A percentile compares a stretch with the other conserved stretches of the same genome.
These are phyloP conservation scores for Agrypnia vestita DNA, from an alignment of 1,140 invertebrate species.

Conservation along the genomic window DNA sequence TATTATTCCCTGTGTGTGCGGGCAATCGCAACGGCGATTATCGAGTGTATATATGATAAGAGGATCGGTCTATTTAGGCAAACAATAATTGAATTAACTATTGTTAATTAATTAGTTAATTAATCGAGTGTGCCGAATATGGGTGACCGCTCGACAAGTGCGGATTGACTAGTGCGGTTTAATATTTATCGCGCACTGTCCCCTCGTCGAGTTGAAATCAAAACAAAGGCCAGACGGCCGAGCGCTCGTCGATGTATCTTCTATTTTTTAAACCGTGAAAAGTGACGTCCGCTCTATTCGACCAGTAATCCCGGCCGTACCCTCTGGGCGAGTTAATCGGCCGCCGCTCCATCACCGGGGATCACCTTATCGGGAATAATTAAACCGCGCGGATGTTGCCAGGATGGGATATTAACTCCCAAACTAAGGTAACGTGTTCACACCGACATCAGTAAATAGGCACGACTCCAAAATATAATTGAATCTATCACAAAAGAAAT, in stretches of 20 bases:
- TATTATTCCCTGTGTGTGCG: too few species aligned
- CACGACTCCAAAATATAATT: too few species aligned
- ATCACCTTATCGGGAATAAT: slow-evolving; percentile 50
- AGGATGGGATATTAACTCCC: slow-evolving; percentile 48
- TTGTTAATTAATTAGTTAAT: too few species aligned
- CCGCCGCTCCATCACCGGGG: slow-evolving; percentile 44
- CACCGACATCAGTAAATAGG: background rate
- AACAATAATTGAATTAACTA: slow-evolving; percentile 22
- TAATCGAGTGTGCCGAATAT: background rate
- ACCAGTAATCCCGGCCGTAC: background rate
- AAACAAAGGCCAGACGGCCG: too few species aligned
- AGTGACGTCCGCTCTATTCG: background rate
- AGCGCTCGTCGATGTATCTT: too few species aligned
- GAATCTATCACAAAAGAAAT: too few species aligned
- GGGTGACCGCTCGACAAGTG: background rate
- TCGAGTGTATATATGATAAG: background rate
- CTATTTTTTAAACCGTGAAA: too few species aligned
- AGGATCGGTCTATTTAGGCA: slow-evolving; percentile 6
- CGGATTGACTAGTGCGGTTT: background rate
- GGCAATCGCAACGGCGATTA: background rate
- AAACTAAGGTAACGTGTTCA: slow-evolving; percentile 38
- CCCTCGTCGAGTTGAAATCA: too few species aligned
- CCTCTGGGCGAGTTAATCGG: slow-evolving; percentile 1
- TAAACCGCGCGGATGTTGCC: slow-evolving; percentile 48
- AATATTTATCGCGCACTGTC: too few species aligned